A percentile compares a stretch with the other conserved stretches of the same genome.
phyloP scores from a whole-genome alignment of 2,888 invertebrate species.

The Ormyrus rosae region DNA sequence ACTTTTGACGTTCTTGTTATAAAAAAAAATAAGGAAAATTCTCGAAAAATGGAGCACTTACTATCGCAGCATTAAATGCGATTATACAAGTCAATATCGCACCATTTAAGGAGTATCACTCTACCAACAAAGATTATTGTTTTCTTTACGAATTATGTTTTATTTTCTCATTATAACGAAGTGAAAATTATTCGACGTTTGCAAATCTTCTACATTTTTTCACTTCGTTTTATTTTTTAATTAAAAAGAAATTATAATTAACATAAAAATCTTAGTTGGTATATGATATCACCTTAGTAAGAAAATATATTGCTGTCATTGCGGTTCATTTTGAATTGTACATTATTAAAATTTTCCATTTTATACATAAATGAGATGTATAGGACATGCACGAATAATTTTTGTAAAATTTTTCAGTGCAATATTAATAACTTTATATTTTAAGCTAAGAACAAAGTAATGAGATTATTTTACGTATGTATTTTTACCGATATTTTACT shows the following conservation, averaged over 20 bases:
- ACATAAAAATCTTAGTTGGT: too few species aligned
- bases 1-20: constrained; percentile 24
- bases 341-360: constrained; percentile 44
- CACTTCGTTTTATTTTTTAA: too few species aligned
- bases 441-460: constrained; percentile 54
- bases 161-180: too few species aligned
- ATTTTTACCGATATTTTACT: constrained; percentile 53
- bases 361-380: constrained; percentile 47
- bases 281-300: neutral
- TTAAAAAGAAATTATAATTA: too few species aligned
- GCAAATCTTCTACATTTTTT: too few species aligned
- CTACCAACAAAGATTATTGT: too few species aligned
- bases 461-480: constrained; percentile 56
- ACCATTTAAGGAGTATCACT: neutral
- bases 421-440: constrained; percentile 50
- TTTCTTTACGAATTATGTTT: too few species aligned
- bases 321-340: constrained; percentile 48
- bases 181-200: too few species aligned
- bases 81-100: constrained; percentile 34
- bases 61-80: constrained; percentile 1
- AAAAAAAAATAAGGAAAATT: constrained; percentile 13
- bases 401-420: constrained; percentile 54
- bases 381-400: constrained; percentile 46
- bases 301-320: constrained; percentile 29
- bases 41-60: constrained; percentile 20